Base-by-base conservation (phyloP, 2,797 vertebrate genomes). In the Xerus rutilus region DNA sequence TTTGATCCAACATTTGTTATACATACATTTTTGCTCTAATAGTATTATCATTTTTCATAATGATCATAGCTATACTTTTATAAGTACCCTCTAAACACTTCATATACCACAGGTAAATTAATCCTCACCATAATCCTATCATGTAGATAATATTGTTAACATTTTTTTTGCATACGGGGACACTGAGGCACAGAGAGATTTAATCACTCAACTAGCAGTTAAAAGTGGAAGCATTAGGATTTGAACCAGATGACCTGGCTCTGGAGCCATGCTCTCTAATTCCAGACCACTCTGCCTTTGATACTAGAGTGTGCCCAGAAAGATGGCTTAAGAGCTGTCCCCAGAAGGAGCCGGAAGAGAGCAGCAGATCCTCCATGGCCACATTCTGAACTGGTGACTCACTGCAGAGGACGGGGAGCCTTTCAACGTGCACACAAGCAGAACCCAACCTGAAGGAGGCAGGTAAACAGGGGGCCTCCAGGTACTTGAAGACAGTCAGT, bases 391-490 rank as follows among this genome's bases (percentile, higher is more conserved):
- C 3, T 2, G 14, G 28, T 47, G 30, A 14, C 81, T 65, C 25
- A 43, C 78, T 82, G 91, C n/a, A 13, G 1, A 49, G 62, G 32
- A 28, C 0, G 54, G 72, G 2, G 23, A 77, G 7, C 43, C 45
- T 39, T 35, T 18, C 15, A 0, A 6, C 1, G 0, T 4, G 17
- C 5, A n/a, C 54, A 25, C 23, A 2, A 0, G 4, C 45, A 47
- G 86, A 86, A 57, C 43, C 28, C 2, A 18, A 35, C 72, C 65
- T 11, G 21, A 57, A n/a, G 1, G 5, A 0, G 0, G 8, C 4
- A 2, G 14, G 47, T 49, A n/a, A 62, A 67, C 64, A 73, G n/a
- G 1, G 7, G 62, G 28, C 77, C 59, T 82, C 73, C 3, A 30
- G 59, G 82, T 20, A 0, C 64, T 35, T 86, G 28, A 57, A 45